phyloP scores from a whole-genome alignment of 2,113 vertebrate species.

The Camelus dromedarius region DNA sequence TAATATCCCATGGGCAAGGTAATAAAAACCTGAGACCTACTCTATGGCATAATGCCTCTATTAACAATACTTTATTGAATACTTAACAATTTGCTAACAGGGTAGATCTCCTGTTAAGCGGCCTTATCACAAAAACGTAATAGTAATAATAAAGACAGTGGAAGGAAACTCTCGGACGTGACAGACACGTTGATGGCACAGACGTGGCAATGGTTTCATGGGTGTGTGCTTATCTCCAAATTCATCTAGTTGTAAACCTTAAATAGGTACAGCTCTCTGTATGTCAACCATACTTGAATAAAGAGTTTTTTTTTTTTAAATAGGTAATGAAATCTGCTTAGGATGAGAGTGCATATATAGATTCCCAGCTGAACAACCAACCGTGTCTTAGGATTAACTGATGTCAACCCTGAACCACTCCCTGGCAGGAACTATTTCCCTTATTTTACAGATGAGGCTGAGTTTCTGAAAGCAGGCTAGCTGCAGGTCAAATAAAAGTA shows the following conservation, averaged over 20 bases:
- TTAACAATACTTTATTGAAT: neutral
- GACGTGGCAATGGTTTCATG: neutral
- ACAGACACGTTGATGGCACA: neutral
- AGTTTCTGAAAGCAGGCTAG: neutral
- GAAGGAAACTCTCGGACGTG: neutral
- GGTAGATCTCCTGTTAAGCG: neutral
- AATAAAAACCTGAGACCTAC: neutral
- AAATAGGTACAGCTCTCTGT: neutral
- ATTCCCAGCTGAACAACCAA: neutral
- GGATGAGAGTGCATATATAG: neutral
- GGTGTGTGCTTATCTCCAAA: neutral
- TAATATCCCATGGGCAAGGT: neutral
- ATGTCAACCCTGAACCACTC: neutral
- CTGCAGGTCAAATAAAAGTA: neutral
- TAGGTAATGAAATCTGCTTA: neutral
- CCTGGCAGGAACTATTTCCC: neutral
- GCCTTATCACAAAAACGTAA: neutral
- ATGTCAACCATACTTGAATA: too few species aligned
- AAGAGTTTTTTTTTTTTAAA: neutral
- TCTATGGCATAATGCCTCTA: neutral
- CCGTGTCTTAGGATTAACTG: neutral
- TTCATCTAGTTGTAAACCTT: neutral
- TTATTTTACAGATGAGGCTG: neutral
- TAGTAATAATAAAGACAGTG: neutral
- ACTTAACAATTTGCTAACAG: neutral